A percentile compares a stretch with the other conserved stretches of the same genome.
Evolutionary conservation across 2,888 invertebrate species (phyloP).

Genomic region (Campoplex capitator): DNA sequence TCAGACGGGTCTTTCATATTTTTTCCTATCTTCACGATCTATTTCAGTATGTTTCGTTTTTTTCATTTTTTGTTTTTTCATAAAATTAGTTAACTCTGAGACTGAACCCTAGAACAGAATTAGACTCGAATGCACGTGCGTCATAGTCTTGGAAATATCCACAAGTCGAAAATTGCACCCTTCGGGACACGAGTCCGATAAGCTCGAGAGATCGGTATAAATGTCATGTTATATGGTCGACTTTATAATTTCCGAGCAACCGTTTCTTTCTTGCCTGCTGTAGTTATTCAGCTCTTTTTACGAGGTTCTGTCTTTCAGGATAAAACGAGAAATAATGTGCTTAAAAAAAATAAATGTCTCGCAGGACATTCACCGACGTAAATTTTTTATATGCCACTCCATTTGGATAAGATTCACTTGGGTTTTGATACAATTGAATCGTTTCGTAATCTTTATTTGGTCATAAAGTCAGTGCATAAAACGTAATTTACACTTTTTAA

Average conservation of each 20-base stretch:
- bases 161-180: conserved; percentile 36
- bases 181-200: not conserved
- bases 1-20: not conserved
- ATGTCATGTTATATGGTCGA: conserved; percentile 7
- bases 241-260: conserved; percentile 10
- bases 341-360: not conserved
- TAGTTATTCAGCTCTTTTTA: not conserved
- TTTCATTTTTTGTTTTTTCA: not conserved
- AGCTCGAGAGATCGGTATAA: conserved; percentile 18
- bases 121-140: conserved; percentile 10
- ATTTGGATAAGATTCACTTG: not conserved
- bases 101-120: conserved; percentile 1
- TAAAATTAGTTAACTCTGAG: not conserved
- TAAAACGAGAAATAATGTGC: not conserved
- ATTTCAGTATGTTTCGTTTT: not conserved
- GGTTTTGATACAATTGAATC: not conserved
- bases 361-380: not conserved
- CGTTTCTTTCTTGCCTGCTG: not conserved
- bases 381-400: not conserved
- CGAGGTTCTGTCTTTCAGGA: not conserved
- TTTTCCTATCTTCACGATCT: not conserved
- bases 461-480: not conserved
- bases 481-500: not conserved
- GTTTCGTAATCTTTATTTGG: not conserved
- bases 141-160: conserved; percentile 18